Evolutionary conservation across 2,888 invertebrate genomes (phyloP), one percentile per base, ranked within the genome.

Genomic region (Kryphioiulus occultus): DNA sequence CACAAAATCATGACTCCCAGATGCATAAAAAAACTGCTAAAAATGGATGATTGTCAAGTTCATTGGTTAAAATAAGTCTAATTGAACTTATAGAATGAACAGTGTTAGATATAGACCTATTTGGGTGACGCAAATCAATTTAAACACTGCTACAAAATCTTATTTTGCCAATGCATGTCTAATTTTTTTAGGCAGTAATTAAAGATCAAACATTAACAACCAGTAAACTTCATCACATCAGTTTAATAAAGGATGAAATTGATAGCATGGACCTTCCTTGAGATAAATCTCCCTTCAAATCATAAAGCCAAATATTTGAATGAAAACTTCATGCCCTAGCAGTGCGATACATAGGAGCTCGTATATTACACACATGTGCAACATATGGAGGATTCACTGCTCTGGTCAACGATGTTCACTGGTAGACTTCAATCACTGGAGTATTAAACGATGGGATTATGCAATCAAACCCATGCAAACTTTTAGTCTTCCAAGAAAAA

Each of bases 401-500:
- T 68, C 68, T 26, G 68, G 26, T 68, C 22, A 68, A 68, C 19
- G 26, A 26, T 68, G 68, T 19, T 68, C 68, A 68, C 68, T 68
- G 26, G 68, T n/a, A 59, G 53, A 59, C 53, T 59, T 59, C 53
- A 59, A n/a, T 59, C n/a, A 59, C n/a, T n/a, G 3, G n/a, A 1
- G n/a, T 26, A 26, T 68, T 26, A 68, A 68, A 26, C 26, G 68
- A 68, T 68, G 26, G 68, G 26, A 68, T 26, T 68, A 12, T 19
- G 22, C 68, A 68, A 68, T 68, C 68, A 68, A 68, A 68, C 68
- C 68, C 26, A 26, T 9, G 68, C 68, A 26, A 26, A 26, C 26
- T 68, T 32, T 89, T 85, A 97, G 92, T 99, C 98, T 93, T 99
- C 99, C 92, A 99, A 94, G 94, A 99, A 99, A 95, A 99, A 99